A percentile compares a stretch with the other conserved stretches of the same genome.
Evolutionary conservation across 2,113 vertebrate species (phyloP).

Genomic region (Notarius lentiginosus): DNA sequence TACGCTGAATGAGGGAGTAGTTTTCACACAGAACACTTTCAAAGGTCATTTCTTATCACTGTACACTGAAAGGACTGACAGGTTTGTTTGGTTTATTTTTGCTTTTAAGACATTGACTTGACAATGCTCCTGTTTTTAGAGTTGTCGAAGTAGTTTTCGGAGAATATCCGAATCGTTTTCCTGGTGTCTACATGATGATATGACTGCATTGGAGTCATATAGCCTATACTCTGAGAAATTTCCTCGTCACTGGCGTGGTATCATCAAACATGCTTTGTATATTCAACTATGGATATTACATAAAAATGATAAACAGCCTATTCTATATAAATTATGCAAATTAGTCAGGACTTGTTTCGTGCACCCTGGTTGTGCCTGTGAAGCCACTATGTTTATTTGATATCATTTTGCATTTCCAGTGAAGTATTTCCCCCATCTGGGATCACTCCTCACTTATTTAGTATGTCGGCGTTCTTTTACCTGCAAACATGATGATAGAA

Average conservation of each 20-base stretch:
- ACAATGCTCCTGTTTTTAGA: background rate
- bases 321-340: background rate
- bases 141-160: background rate
- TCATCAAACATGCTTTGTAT: background rate
- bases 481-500: background rate
- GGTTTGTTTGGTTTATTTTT: background rate
- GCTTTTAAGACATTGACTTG: background rate
- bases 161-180: background rate
- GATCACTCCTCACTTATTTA: background rate
- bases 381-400: background rate
- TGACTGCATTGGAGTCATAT: background rate
- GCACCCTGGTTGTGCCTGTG: background rate
- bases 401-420: background rate
- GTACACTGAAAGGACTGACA: background rate
- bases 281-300: background rate
- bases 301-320: background rate
- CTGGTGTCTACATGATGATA: background rate
- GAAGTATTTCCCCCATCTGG: background rate
- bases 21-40: background rate
- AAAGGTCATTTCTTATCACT: background rate
- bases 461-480: background rate
- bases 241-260: background rate
- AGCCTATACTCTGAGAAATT: background rate
- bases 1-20: background rate
- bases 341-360: background rate